These are phyloP conservation scores for Danio rerio DNA, from an alignment of 2,113 vertebrate genomes.

Conservation along the genomic window DNA sequence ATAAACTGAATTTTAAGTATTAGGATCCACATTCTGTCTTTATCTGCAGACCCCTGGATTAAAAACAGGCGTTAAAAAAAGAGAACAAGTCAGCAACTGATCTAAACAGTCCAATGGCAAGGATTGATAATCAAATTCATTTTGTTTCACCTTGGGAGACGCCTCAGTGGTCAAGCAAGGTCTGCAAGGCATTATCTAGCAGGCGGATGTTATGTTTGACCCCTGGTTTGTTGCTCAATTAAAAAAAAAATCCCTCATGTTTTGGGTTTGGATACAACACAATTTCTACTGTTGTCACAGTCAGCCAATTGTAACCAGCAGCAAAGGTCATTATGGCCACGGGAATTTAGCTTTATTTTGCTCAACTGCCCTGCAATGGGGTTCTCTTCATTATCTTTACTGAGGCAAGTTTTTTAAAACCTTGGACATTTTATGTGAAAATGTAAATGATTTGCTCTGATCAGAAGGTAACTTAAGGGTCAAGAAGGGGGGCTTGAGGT, in stretches of 20 bases:
- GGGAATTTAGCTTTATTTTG: background rate
- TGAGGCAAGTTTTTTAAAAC: too few species aligned
- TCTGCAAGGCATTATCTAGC: slow-evolving; percentile 14
- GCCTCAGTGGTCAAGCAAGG: slow-evolving; percentile 33
- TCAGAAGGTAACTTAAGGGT: too few species aligned
- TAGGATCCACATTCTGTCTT: background rate
- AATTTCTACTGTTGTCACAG: background rate
- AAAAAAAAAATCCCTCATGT: background rate
- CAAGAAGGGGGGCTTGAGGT: too few species aligned
- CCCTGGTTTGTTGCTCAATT: background rate
- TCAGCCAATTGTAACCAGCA: background rate
- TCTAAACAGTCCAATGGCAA: slow-evolving; percentile 12
- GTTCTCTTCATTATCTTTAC: background rate
- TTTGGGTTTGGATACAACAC: background rate
- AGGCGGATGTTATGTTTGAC: background rate
- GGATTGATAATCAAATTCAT: slow-evolving; percentile 21
- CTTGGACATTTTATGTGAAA: too few species aligned
- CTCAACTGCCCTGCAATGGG: background rate
- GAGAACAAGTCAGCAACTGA: slow-evolving; percentile 2
- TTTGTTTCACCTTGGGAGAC: slow-evolving; percentile 52
- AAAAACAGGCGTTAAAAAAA: slow-evolving; percentile 20
- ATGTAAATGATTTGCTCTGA: too few species aligned
- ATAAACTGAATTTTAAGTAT: slow-evolving; percentile 32
- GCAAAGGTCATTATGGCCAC: background rate
- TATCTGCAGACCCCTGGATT: background rate